These are phyloP conservation scores for Scaptomyza reducta DNA, from an alignment of 2,888 invertebrate species.

Conservation along the genomic window DNA sequence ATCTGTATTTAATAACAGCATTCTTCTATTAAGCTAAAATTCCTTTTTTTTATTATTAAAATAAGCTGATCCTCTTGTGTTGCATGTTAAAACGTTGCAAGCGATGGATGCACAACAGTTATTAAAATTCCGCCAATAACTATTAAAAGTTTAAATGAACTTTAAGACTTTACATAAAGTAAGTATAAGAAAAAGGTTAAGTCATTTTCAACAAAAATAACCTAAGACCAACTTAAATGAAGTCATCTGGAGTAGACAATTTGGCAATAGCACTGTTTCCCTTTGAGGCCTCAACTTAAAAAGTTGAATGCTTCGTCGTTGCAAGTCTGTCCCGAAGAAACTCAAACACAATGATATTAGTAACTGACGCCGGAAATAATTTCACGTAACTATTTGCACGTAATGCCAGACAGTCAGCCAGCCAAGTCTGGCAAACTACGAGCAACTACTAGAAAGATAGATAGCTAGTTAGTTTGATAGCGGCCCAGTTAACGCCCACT, in stretches of 20 bases:
- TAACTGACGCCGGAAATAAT: conserved; percentile 73
- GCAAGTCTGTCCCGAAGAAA: conserved; percentile 50
- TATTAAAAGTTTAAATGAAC: background rate
- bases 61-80: no score
- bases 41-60: no score
- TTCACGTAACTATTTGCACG: conserved; percentile 76
- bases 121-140: background rate
- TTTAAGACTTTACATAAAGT: background rate
- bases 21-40: no score
- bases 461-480: conserved; percentile 28
- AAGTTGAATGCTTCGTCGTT: conserved; percentile 61
- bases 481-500: conserved; percentile 50
- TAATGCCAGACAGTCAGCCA: conserved; percentile 40
- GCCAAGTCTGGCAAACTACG: conserved; percentile 4
- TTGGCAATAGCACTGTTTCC: conserved; percentile 16
- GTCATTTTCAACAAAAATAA: background rate
- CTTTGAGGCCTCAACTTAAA: conserved; percentile 36
- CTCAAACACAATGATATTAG: conserved; percentile 65
- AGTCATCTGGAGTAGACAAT: conserved; percentile 5
- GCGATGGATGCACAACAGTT: no score
- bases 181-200: background rate
- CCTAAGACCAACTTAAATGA: conserved; percentile 6
- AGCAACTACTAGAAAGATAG: conserved; percentile 13
- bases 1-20: no score
- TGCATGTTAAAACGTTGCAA: no score